Evolutionary conservation across 2,113 vertebrate species (phyloP).

Genomic region (Onychorhynchus coronatus): DNA sequence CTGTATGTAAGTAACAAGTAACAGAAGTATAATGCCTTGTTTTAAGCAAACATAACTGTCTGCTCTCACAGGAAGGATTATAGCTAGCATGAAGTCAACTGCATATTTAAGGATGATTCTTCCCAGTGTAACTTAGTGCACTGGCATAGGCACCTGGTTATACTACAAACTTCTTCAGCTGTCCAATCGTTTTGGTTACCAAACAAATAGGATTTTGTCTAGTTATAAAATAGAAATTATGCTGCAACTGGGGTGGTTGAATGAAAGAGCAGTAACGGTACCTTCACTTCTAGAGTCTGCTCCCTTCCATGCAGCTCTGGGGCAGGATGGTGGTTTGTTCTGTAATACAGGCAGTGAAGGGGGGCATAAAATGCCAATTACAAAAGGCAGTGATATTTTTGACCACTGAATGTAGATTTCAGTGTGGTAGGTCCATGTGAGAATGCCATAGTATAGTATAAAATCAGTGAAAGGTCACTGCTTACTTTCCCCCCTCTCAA

Average conservation of each 20-base stretch:
- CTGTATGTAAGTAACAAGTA: not conserved
- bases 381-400: not conserved
- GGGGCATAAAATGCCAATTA: not conserved
- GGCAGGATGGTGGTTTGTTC: not conserved
- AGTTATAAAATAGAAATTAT: not conserved
- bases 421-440: slow-evolving; percentile 38
- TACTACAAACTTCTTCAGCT: not conserved
- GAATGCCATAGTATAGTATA: not conserved
- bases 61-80: not conserved
- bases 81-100: not conserved
- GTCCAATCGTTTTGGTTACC: not conserved
- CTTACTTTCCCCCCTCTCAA: not conserved
- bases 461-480: slow-evolving; percentile 17
- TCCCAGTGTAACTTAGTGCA: not conserved
- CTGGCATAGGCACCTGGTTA: not conserved
- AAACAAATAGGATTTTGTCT: not conserved
- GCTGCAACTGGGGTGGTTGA: not conserved
- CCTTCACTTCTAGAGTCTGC: not conserved
- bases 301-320: not conserved
- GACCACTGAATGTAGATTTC: not conserved
- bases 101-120: not conserved
- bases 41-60: not conserved
- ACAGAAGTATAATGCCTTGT: not conserved
- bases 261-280: not conserved
- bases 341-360: not conserved